phyloP scores from a whole-genome alignment of 2,888 invertebrate species.

The Cephus rjabovi region DNA sequence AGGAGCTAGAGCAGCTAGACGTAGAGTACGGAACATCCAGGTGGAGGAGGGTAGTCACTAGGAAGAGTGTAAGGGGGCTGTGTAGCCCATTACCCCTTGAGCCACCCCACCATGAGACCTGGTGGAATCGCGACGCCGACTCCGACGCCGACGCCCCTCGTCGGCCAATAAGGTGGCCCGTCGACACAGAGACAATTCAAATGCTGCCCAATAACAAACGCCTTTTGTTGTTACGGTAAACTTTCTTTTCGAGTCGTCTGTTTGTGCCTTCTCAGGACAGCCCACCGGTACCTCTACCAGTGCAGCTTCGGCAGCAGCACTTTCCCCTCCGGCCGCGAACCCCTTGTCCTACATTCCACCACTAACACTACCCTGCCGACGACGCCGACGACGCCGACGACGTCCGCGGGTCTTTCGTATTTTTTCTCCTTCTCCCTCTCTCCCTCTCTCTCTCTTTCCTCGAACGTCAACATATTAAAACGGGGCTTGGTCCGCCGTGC shows the following conservation, averaged over 20 bases:
- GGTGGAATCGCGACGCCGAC: constrained; percentile 53
- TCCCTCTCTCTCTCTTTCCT: constrained; percentile 19
- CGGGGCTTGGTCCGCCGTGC: constrained; percentile 36
- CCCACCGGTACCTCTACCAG: constrained; percentile 10
- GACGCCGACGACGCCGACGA: constrained; percentile 14
- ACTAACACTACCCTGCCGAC: constrained; percentile 18
- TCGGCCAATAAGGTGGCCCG: constrained; percentile 61
- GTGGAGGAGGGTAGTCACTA: too few relatives aligned
- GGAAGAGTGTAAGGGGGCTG: constrained; percentile 26
- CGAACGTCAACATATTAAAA: constrained; percentile 62
- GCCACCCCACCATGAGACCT: constrained; percentile 45
- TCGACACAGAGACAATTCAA: constrained; percentile 64
- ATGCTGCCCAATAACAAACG: constrained; percentile 66
- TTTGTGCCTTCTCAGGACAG: constrained; percentile 44
- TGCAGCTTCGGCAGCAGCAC: constrained; percentile 20
- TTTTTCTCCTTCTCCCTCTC: constrained; percentile 21
- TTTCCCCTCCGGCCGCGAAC: constrained; percentile 14
- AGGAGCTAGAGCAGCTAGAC: too few relatives aligned
- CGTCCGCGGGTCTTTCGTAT: constrained; percentile 16
- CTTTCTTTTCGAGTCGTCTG: constrained; percentile 56
- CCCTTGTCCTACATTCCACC: constrained; percentile 13
- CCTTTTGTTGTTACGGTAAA: constrained; percentile 66
- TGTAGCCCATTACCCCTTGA: constrained; percentile 43
- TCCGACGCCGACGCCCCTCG: constrained; percentile 47
- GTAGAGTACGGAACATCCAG: too few relatives aligned